Conservation (phyloP, 1,140 invertebrate genomes). For the Lepidurus arcticus region DNA sequence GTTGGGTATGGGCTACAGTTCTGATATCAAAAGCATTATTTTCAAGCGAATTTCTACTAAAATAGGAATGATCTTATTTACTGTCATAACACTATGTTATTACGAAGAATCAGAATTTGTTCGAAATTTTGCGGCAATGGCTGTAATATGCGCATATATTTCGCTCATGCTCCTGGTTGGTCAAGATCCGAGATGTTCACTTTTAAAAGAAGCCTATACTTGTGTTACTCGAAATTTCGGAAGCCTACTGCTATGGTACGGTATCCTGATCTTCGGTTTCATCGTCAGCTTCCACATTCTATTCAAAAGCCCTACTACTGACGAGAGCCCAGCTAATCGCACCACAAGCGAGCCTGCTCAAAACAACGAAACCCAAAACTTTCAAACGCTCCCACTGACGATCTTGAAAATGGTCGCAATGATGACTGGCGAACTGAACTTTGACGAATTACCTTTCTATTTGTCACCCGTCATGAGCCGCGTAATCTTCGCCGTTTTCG, state of each 20-base stretch:
- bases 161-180: constrained; percentile 68
- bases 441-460: constrained; percentile 65
- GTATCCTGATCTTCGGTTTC: constrained; percentile 70
- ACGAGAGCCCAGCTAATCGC: background rate
- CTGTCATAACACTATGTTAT: constrained; percentile 51
- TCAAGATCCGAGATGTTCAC: constrained; percentile 55
- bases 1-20: constrained; percentile 30
- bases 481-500: constrained; percentile 66
- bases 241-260: constrained; percentile 69
- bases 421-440: constrained; percentile 76
- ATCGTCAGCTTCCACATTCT: constrained; percentile 69
- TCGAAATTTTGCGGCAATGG: constrained; percentile 53
- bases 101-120: constrained; percentile 50
- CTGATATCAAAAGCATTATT: background rate
- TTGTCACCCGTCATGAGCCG: constrained; percentile 58
- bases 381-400: constrained; percentile 57
- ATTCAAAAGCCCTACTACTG: background rate
- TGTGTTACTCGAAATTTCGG: constrained; percentile 70
- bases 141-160: constrained; percentile 59
- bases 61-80: constrained; percentile 53
- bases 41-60: background rate
- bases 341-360: background rate
- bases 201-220: constrained; percentile 60
- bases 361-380: constrained; percentile 48
- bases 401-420: constrained; percentile 75